Base-by-base conservation (phyloP, 2,113 vertebrate species). In the Anoplopoma fimbria region DNA sequence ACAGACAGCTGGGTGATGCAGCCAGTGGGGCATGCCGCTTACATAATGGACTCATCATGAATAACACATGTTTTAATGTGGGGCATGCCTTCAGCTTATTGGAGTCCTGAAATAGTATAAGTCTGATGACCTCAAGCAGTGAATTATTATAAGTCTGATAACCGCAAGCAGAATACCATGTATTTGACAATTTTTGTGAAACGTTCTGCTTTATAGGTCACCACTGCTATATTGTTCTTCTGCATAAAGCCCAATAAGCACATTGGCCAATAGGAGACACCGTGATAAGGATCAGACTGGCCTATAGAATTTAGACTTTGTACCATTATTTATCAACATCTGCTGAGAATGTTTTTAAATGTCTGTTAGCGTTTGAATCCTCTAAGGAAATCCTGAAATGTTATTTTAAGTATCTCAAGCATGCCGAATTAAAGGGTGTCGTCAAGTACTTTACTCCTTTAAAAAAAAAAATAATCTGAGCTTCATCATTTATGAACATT, bases 41-140 rank as follows among this genome's bases (percentile, higher is more conserved):
- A 67, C 27, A 36, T 87, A 88, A 92, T 12, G n/a, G 1, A 5
- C 34, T 42, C 31, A 40, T 13, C 33, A n/a, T 81, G 67, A 67
- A 84, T 83, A 63, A 69, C 65, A 19, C 57, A 65, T 25, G 47
- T 14, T 17, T 7, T 10, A 25, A 29, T 49, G 42, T 6, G 25
- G 36, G 29, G 13, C 10, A n/a, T 3, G 53, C 63, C 23, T 4
- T 51, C 61, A 42, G 13, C 49, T 38, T 1, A 55, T 4, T 7
- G 23, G 38, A 69, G 15, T 2, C 31, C 29, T 47, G 25, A 34
- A 36, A 65, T 14, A 23, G 2, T 9, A 17, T 19, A 15, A 12
- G 36, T n/a, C 33, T 0, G 34, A 36, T 23, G 8, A 71, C 21
- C 25, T 38, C 25, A 25, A 14, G n/a, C n/a, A n/a, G n/a, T 47